A percentile compares a stretch with the other conserved stretches of the same genome.
Evolutionary conservation across 2,888 invertebrate genomes (phyloP).

Genomic region (Agrochola lychnidis): DNA sequence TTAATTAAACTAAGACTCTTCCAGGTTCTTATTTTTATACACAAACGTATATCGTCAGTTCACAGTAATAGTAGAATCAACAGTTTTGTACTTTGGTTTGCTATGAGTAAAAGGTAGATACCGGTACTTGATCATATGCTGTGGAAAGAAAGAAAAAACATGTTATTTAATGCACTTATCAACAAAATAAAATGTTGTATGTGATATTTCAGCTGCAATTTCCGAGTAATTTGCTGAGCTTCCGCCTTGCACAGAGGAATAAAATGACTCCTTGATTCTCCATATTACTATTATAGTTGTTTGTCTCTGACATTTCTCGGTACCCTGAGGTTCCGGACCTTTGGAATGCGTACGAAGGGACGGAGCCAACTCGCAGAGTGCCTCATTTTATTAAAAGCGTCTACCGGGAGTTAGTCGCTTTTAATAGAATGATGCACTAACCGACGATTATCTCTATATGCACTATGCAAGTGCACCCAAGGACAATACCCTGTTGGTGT

Average conservation of each 20-base stretch:
- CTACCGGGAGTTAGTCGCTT: not conserved
- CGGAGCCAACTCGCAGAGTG: not conserved
- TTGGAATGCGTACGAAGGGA: not conserved
- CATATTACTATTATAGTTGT: not conserved
- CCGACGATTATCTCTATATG: not conserved
- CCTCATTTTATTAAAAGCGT: not conserved
- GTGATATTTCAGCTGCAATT: not conserved
- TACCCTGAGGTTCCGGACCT: not conserved
- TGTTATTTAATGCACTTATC: constrained; percentile 2
- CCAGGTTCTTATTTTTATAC: constrained; percentile 70
- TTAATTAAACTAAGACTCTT: constrained; percentile 82
- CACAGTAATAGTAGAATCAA: constrained; percentile 83
- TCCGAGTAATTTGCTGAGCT: not conserved
- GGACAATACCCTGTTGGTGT: not conserved
- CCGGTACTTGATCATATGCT: constrained; percentile 99
- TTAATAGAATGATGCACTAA: not conserved
- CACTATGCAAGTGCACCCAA: not conserved
- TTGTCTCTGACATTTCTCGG: not conserved
- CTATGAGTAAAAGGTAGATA: constrained; percentile 99
- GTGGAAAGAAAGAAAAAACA: constrained; percentile 83
- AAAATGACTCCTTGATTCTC: not conserved
- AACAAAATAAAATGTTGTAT: not conserved
- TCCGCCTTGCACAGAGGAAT: not conserved
- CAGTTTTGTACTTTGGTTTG: constrained; percentile 97
- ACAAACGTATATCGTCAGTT: constrained; percentile 80